A percentile compares a stretch with the other conserved stretches of the same genome.
phyloP scores from a whole-genome alignment of 37 sponge, comb jelly and placozoan genomes.

The Theonella swinhoei region DNA sequence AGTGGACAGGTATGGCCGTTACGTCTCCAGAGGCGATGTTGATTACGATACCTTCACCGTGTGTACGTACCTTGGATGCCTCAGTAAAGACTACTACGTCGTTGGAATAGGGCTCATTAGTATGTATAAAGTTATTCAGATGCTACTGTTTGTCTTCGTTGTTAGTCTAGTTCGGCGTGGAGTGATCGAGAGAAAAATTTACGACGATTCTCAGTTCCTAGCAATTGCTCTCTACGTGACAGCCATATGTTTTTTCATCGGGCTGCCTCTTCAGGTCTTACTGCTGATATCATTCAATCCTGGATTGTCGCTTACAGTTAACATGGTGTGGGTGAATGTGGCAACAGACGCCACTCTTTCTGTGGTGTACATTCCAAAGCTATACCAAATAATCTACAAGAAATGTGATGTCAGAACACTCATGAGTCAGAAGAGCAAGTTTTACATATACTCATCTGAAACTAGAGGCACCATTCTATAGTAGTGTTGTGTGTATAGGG shows the following conservation, averaged over 20 bases:
- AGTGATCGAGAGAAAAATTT: constrained; percentile 15
- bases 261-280: background rate
- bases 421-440: background rate
- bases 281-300: background rate
- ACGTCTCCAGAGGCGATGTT: background rate
- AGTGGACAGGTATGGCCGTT: constrained; percentile 7
- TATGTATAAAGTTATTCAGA: constrained; percentile 9
- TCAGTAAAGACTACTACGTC: background rate
- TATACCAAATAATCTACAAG: constrained; percentile 3
- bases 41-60: background rate
- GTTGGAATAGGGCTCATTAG: constrained; percentile 14
- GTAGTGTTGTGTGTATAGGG: background rate
- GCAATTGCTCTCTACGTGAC: constrained; percentile 11
- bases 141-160: background rate
- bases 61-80: background rate
- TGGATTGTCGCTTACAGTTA: background rate
- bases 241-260: constrained; percentile 11
- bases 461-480: background rate
- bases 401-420: background rate
- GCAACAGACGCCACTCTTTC: constrained; percentile 17
- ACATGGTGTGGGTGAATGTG: constrained; percentile 21
- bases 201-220: constrained; percentile 21
- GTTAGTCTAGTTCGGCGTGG: constrained; percentile 19
- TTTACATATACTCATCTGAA: background rate
- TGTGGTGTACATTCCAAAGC: constrained; percentile 5